Base-by-base conservation (phyloP, 92 coral and sea anemone genomes). In the Palythoa heliodiscus region DNA sequence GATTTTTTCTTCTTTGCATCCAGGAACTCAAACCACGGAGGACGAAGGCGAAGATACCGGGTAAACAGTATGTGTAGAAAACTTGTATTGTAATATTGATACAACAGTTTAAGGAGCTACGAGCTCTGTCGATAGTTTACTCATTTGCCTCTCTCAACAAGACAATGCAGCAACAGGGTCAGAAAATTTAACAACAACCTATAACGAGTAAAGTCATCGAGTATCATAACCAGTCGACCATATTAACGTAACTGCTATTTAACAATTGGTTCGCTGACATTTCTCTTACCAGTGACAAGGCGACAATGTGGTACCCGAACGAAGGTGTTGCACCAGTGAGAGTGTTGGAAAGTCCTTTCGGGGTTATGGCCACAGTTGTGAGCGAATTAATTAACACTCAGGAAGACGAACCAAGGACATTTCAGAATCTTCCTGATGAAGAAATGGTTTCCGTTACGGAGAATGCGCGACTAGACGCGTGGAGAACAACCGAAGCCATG, bases 391-490 rank as follows among this genome's bases (percentile, higher is more conserved):
- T 17, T n/a, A 70, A 23, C 61, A 14, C 47, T n/a, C 57, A n/a
- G 4, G 70, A 52, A 29, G 71, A 22, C 61, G 85, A 22, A 17
- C 73, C 61, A 20, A 90, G 87, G 70, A 69, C 70, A 19, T 57
- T 60, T 19, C 86, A 75, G 11, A 76, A 75, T 23, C 19, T 23
- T 35, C 84, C 85, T 48, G 81, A 76, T 4, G 95, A 92, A 22
- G 94, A 90, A 74, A 82, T 96, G 92, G 93, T 96, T 12, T 94
- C 98, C 11, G 75, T 61, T 64, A 96, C 98, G n/a, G 98, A 96
- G 82, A 91, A 91, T 55, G 98, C 93, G 12, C 87, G 98, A 73
- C 89, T 96, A 47, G 89, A 96, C 11, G 98, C 96, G 0, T 96
- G 98, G 98, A 91, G 81, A 61, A 87, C 95, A 7, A 82, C 93